Evolutionary conservation across 2,113 vertebrate genomes (phyloP).

Genomic region (Ptyas mucosa): DNA sequence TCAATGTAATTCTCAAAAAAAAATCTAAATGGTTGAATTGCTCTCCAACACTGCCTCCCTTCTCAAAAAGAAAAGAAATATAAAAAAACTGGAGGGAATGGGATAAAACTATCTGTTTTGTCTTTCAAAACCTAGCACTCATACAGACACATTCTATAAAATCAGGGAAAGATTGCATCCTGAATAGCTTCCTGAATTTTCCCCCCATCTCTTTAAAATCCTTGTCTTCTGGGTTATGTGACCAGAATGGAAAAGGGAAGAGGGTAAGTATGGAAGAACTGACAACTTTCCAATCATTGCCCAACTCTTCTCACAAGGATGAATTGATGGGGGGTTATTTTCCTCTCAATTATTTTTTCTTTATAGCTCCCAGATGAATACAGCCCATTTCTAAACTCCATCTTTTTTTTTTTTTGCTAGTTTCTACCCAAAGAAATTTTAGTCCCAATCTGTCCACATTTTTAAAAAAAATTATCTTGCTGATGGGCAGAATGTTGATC

Average conservation of each 20-base stretch:
- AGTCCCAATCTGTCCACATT: neutral
- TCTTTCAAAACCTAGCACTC: neutral
- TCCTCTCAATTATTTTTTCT: neutral
- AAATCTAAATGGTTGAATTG: neutral
- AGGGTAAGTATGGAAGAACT: neutral
- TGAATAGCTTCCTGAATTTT: neutral
- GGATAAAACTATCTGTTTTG: neutral
- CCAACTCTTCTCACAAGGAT: neutral
- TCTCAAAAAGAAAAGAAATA: neutral
- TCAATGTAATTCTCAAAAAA: neutral
- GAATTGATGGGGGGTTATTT: neutral
- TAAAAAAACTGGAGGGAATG: neutral
- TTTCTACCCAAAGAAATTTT: neutral
- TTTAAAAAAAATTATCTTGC: neutral
- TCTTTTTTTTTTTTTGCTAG: neutral
- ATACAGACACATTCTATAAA: neutral
- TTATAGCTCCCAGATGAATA: neutral
- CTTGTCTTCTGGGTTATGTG: neutral
- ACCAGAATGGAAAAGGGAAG: neutral
- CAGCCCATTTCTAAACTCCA: neutral
- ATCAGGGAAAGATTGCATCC: neutral
- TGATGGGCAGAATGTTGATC: neutral
- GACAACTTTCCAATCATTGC: neutral
- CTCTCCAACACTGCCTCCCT: neutral
- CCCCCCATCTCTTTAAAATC: neutral